phyloP scores from a whole-genome alignment of 2,113 vertebrate genomes.

The Sorex fumeus region DNA sequence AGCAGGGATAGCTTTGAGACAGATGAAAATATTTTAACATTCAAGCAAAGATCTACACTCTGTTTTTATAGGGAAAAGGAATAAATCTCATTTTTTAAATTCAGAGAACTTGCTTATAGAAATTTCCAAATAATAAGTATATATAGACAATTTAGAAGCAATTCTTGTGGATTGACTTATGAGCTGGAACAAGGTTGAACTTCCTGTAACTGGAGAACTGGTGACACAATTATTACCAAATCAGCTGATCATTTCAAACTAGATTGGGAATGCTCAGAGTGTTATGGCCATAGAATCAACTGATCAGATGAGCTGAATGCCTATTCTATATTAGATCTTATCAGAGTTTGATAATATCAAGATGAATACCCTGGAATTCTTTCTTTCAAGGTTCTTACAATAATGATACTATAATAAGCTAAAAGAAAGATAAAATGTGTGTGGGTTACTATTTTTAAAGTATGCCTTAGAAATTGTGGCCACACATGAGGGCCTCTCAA shows the following conservation, averaged over 20 bases:
- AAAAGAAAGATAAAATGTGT: not conserved
- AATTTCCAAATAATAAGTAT: not conserved
- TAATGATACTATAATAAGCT: not conserved
- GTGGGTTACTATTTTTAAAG: not conserved
- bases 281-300: not conserved
- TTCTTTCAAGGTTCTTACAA: not conserved
- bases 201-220: not conserved
- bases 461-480: not conserved
- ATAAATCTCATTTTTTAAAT: not conserved
- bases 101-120: not conserved
- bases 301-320: not conserved
- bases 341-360: not conserved
- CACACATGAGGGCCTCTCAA: not conserved
- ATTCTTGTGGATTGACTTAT: constrained; percentile 6
- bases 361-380: not conserved
- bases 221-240: not conserved
- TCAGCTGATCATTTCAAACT: not conserved
- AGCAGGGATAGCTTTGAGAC: constrained; percentile 34
- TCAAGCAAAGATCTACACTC: constrained; percentile 46
- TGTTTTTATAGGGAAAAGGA: constrained; percentile 49
- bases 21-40: constrained; percentile 54
- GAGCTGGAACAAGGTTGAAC: not conserved
- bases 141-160: constrained; percentile 1
- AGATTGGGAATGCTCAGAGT: too few relatives aligned
- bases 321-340: not conserved